Evolutionary conservation across 2,888 invertebrate genomes (phyloP).

Genomic region (Kuschelorhynchus macadamiae): DNA sequence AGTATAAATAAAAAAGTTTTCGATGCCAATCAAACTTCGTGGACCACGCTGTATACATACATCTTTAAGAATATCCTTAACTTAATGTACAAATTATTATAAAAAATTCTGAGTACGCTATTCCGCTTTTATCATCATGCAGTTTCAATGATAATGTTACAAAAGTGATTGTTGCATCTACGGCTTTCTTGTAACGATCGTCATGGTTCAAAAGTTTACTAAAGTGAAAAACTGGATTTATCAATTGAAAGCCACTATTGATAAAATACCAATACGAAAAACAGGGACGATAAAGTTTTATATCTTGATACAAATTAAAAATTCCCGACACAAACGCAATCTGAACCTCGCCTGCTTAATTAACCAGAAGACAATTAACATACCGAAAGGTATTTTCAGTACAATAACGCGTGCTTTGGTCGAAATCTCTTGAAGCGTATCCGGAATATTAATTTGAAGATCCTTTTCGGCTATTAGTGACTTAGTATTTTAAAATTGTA

Average conservation of each 20-base stretch:
- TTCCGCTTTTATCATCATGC: too few species aligned
- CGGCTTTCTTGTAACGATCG: neutral
- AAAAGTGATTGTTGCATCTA: neutral
- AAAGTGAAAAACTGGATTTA: neutral
- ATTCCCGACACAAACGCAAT: constrained; percentile 24
- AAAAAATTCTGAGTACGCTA: too few species aligned
- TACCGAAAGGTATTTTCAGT: constrained; percentile 37
- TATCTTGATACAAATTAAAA: constrained; percentile 24
- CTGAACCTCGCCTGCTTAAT: constrained; percentile 24
- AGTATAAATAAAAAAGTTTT: too few species aligned
- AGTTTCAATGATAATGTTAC: neutral
- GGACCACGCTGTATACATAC: too few species aligned
- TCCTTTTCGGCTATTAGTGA: too few species aligned
- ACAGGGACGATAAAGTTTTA: constrained; percentile 23
- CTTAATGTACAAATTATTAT: too few species aligned
- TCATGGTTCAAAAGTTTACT: neutral
- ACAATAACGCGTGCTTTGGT: constrained; percentile 38
- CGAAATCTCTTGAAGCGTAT: constrained; percentile 34
- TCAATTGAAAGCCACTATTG: neutral
- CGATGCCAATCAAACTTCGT: too few species aligned
- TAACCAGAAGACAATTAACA: constrained; percentile 41
- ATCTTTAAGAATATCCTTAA: too few species aligned
- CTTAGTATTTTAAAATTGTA: too few species aligned
- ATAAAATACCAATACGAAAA: constrained; percentile 12
- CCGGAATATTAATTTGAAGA: constrained; percentile 30